Percentiles rank a stretch among this genome's conserved stretches.
Conservation (phyloP, 2,113 vertebrate species). For the Catharus minimus region DNA sequence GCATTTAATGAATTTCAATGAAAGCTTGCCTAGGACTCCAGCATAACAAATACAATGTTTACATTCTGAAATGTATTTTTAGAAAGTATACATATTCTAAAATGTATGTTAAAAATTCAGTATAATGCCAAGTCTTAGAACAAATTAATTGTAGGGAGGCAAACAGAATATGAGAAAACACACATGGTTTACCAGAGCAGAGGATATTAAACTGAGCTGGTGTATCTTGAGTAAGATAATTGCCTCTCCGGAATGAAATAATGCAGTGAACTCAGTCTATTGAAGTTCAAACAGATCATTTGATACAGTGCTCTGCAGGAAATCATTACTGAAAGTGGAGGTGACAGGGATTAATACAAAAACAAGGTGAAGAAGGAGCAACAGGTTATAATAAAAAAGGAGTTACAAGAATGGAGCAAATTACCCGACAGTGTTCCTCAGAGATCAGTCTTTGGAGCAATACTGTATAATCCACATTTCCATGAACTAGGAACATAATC, state of each 20-base stretch:
- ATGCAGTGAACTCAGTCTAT: not conserved
- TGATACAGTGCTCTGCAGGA: not conserved
- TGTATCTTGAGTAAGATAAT: not conserved
- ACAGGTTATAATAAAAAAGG: not conserved
- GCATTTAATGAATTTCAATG: not conserved
- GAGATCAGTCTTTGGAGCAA: not conserved
- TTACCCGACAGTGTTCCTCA: fast-evolving
- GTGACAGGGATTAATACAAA: not conserved
- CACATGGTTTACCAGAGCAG: not conserved
- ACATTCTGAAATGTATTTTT: not conserved
- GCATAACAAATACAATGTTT: not conserved
- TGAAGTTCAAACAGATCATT: not conserved
- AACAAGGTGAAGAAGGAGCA: not conserved
- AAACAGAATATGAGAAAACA: not conserved
- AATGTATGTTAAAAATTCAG: not conserved
- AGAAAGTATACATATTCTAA: not conserved
- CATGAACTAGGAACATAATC: not conserved
- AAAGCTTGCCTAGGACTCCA: not conserved
- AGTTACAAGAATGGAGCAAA: not conserved
- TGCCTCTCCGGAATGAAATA: not conserved
- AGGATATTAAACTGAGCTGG: not conserved
- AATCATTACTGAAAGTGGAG: not conserved
- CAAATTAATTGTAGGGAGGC: not conserved
- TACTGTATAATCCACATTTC: not conserved
- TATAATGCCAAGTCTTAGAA: not conserved